These are phyloP conservation scores for Yponomeuta cagnagella DNA, from an alignment of 2,888 invertebrate species.

Conservation along the genomic window DNA sequence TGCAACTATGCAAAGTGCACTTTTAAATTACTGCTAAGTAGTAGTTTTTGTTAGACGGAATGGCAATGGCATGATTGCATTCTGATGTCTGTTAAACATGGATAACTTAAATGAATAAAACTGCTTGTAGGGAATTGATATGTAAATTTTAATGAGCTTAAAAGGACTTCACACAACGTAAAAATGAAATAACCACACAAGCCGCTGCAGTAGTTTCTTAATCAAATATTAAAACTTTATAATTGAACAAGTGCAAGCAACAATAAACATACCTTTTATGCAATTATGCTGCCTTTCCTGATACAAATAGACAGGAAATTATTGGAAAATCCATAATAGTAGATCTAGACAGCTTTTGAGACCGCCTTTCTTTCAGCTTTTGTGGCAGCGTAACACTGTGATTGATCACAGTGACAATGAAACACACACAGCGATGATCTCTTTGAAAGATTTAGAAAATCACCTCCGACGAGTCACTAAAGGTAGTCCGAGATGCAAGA, in stretches of 20 bases:
- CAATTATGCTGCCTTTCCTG: background rate
- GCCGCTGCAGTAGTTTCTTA: background rate
- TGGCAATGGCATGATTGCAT: background rate
- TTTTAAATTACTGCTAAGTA: background rate
- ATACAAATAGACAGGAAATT: no score
- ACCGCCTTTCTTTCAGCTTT: no score
- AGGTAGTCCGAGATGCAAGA: background rate
- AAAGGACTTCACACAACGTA: background rate
- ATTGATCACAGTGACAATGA: slow-evolving; percentile 24
- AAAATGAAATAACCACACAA: background rate
- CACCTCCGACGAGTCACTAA: background rate
- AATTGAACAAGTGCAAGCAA: slow-evolving; percentile 3
- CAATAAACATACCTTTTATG: slow-evolving; percentile 9
- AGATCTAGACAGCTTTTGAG: no score
- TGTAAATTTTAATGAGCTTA: background rate
- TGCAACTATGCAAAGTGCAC: background rate
- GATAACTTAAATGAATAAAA: background rate
- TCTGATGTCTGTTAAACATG: background rate
- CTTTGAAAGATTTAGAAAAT: background rate
- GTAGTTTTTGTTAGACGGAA: background rate
- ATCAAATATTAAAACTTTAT: slow-evolving; percentile 8
- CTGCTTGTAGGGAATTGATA: background rate
- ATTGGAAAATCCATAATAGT: no score
- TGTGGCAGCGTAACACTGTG: background rate
- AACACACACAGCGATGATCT: background rate